Conservation (phyloP, 2,797 vertebrate genomes). For the Hyperoplus lanceolatus region DNA sequence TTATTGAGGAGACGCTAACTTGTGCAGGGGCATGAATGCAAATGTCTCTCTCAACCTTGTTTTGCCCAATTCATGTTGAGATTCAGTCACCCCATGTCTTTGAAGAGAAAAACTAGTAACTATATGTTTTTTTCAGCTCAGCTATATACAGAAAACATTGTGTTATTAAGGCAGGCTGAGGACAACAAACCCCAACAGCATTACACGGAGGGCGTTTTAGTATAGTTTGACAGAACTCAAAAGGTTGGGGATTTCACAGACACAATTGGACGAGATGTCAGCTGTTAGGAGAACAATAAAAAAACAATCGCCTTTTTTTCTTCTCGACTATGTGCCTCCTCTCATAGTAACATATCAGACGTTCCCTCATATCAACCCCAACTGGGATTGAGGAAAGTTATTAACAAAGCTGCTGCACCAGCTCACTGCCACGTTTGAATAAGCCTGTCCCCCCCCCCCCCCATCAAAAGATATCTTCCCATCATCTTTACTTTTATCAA, state of each 20-base stretch:
- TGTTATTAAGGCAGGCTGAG: conserved; percentile 7
- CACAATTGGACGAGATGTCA: conserved; percentile 53
- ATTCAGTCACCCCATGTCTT: neutral
- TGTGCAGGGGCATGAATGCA: neutral
- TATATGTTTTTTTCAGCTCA: neutral
- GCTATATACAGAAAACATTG: neutral
- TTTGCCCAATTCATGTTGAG: neutral
- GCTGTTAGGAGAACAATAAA: conserved; percentile 60
- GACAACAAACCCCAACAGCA: conserved; percentile 6
- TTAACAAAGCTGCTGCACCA: conserved; percentile 52
- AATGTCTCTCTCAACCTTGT: neutral
- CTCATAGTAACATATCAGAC: conserved; percentile 50
- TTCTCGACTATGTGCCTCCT: conserved; percentile 41
- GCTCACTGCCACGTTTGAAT: conserved; percentile 53
- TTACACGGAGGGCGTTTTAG: neutral
- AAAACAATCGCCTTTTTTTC: conserved; percentile 57
- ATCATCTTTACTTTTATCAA: conserved; percentile 31
- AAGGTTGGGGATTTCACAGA: conserved; percentile 59
- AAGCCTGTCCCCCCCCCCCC: conserved; percentile 12
- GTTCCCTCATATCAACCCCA: conserved; percentile 51
- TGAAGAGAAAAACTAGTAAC: neutral
- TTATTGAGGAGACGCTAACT: neutral
- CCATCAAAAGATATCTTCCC: conserved; percentile 30
- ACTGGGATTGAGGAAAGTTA: conserved; percentile 61
- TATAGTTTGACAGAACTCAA: conserved; percentile 35